A percentile compares a stretch with the other conserved stretches of the same genome.
Conservation (phyloP, 1,140 invertebrate species). For the Drosophila paulistorum region DNA sequence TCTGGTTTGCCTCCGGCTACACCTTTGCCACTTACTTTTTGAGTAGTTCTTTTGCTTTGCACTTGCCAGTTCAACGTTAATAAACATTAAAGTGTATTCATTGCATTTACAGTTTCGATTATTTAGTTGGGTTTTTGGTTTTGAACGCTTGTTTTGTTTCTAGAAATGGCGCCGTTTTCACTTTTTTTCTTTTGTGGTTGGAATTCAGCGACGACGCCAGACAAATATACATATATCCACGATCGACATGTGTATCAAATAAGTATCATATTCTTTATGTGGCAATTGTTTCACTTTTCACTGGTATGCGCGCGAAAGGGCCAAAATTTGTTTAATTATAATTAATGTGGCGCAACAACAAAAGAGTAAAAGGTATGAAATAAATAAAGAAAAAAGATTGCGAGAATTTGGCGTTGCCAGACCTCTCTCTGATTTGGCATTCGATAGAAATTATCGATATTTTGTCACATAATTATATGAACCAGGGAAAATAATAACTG, state of each 20-base stretch:
- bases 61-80: slow-evolving; percentile 44
- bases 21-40: slow-evolving; percentile 60
- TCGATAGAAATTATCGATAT: not conserved
- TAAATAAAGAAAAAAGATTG: slow-evolving; percentile 72
- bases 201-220: slow-evolving; percentile 49
- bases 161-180: slow-evolving; percentile 83
- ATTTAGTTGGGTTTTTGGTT: slow-evolving; percentile 25
- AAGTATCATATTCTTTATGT: slow-evolving; percentile 7
- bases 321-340: slow-evolving; percentile 38
- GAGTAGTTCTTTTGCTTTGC: slow-evolving; percentile 40
- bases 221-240: slow-evolving; percentile 45
- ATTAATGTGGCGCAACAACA: slow-evolving; percentile 55
- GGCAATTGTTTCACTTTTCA: slow-evolving; percentile 26
- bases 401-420: slow-evolving; percentile 23
- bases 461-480: not conserved
- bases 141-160: slow-evolving; percentile 72
- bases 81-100: slow-evolving; percentile 40
- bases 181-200: slow-evolving; percentile 70
- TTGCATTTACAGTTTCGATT: slow-evolving; percentile 63
- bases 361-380: slow-evolving; percentile 72
- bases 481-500: not conserved
- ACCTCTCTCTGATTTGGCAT: not conserved
- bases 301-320: slow-evolving; percentile 17
- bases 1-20: slow-evolving; percentile 14
- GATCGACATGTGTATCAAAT: slow-evolving; percentile 29